Conservation (phyloP, 1,140 invertebrate genomes). For the Caligus rogercresseyi region DNA sequence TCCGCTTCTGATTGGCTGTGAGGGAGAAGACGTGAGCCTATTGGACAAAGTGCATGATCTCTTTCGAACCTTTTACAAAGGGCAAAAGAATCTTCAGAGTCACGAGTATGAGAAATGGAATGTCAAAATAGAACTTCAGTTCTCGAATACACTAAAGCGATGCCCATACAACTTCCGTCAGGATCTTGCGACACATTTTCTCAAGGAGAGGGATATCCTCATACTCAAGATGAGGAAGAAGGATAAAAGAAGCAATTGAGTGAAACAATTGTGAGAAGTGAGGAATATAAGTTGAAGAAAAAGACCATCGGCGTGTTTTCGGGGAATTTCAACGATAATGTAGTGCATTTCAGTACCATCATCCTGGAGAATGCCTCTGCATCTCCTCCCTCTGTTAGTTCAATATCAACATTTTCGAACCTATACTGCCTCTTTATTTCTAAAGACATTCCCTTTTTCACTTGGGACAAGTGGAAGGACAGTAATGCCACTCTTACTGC, state of each 20-base stretch:
- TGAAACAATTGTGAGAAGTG: neutral
- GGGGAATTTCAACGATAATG: neutral
- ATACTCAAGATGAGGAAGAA: neutral
- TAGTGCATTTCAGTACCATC: neutral
- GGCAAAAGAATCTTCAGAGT: neutral
- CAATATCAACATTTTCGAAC: neutral
- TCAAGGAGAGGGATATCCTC: neutral
- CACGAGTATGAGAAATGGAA: neutral
- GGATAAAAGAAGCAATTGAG: neutral
- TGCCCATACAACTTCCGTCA: neutral
- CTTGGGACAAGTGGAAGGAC: neutral
- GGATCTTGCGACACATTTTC: neutral
- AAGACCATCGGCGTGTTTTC: neutral
- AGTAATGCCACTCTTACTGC: neutral
- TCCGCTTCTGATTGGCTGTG: neutral
- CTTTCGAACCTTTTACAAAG: neutral
- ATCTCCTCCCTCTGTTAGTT: neutral
- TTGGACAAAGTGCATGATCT: neutral
- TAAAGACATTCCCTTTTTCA: neutral
- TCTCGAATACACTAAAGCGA: neutral
- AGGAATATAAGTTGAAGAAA: neutral
- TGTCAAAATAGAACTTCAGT: neutral
- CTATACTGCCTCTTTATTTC: neutral
- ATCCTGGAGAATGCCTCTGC: neutral
- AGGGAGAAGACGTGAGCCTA: neutral